phyloP scores from a whole-genome alignment of 2,888 invertebrate genomes.

The Coremacera marginata region DNA sequence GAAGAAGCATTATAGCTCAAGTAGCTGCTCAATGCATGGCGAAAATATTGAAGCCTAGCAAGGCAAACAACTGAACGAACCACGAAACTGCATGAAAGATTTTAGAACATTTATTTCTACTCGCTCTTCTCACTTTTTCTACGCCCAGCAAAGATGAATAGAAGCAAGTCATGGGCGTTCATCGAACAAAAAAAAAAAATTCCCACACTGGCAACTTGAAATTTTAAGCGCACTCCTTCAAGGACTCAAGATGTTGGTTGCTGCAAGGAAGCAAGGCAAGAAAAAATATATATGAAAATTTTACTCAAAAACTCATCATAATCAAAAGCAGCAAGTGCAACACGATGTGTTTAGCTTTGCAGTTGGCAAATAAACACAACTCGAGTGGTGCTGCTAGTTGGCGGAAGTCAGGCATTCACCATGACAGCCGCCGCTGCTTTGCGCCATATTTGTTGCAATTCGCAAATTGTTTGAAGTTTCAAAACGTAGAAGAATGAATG shows the following conservation, averaged over 20 bases:
- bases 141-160: neutral
- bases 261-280: neutral
- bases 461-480: slow-evolving; percentile 23
- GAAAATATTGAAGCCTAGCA: slow-evolving; percentile 34
- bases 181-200: too few relatives aligned
- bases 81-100: neutral
- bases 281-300: neutral
- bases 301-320: slow-evolving; percentile 17
- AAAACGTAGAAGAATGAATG: neutral
- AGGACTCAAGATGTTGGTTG: neutral
- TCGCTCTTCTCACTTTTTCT: neutral
- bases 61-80: neutral
- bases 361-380: slow-evolving; percentile 29
- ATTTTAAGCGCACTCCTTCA: neutral
- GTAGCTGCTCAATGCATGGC: neutral
- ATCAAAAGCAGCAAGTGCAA: slow-evolving; percentile 3
- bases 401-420: neutral
- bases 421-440: slow-evolving; percentile 31
- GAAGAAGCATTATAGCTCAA: neutral
- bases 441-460: slow-evolving; percentile 21
- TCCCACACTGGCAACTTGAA: neutral
- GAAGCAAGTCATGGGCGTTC: too few relatives aligned
- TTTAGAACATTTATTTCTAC: neutral
- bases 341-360: neutral
- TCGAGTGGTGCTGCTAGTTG: neutral